A percentile compares a stretch with the other conserved stretches of the same genome.
Evolutionary conservation across 64 coral and sea anemone species (phyloP).

Genomic region (Montipora cactus): DNA sequence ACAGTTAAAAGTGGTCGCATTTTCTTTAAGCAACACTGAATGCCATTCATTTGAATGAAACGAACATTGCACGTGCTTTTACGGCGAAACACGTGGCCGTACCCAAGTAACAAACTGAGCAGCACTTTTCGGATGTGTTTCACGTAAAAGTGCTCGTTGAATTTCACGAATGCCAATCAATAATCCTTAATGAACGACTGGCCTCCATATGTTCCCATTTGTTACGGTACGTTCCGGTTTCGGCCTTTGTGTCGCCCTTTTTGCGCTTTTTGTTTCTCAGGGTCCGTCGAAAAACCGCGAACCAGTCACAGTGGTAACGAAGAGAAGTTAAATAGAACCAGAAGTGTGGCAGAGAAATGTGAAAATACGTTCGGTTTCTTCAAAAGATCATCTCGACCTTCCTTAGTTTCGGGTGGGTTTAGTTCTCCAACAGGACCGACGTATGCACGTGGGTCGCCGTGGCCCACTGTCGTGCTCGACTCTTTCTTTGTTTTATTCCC

Average conservation of each 20-base stretch:
- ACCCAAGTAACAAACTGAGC: neutral
- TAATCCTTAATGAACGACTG: neutral
- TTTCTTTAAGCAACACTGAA: slow-evolving; percentile 15
- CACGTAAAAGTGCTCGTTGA: neutral
- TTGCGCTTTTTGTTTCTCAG: neutral
- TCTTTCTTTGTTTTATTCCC: slow-evolving; percentile 1
- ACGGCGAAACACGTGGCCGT: neutral
- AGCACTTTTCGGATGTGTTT: neutral
- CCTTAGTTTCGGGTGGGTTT: no score
- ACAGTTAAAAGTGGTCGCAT: slow-evolving; percentile 17
- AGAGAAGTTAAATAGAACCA: neutral
- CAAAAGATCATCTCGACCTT: neutral
- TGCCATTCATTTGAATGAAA: neutral
- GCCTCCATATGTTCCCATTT: neutral
- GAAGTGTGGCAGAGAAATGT: no score
- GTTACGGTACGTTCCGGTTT: slow-evolving; percentile 11
- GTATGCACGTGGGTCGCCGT: neutral
- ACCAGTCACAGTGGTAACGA: no score
- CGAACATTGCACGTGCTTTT: slow-evolving; percentile 35
- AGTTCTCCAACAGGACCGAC: no score
- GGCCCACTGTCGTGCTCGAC: no score
- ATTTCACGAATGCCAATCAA: neutral
- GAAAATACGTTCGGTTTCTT: neutral
- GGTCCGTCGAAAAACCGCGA: neutral
- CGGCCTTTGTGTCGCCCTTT: neutral